Conservation (phyloP, 1,140 invertebrate genomes). For the Zaprionus tsacasi region DNA sequence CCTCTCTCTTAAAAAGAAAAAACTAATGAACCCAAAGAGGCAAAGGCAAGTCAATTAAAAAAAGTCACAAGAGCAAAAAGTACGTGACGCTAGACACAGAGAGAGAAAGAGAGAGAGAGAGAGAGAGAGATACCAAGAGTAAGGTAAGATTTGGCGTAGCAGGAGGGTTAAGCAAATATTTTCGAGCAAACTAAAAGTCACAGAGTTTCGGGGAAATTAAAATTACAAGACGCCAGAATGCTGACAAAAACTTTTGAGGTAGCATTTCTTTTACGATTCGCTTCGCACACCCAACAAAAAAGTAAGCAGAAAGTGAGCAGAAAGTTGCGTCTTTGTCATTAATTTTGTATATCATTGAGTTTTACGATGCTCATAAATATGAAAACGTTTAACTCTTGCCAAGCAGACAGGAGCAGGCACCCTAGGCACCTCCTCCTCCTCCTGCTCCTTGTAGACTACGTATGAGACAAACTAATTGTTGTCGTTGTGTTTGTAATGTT, state of each 20-base stretch:
- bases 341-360: conserved; percentile 84
- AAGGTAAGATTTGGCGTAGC: too few species aligned
- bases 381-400: conserved; percentile 82
- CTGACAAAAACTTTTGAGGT: conserved; percentile 75
- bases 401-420: background rate
- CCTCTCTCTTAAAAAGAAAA: background rate
- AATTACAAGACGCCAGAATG: conserved; percentile 77
- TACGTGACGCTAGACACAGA: conserved; percentile 69
- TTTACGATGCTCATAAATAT: conserved; percentile 83
- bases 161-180: conserved; percentile 44
- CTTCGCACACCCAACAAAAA: conserved; percentile 31
- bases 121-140: too few species aligned
- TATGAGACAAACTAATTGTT: conserved; percentile 83
- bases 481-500: conserved; percentile 69
- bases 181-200: conserved; percentile 62
- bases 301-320: conserved; percentile 56
- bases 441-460: conserved; percentile 18
- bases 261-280: conserved; percentile 80
- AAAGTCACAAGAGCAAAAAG: conserved; percentile 64
- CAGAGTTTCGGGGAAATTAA: conserved; percentile 78
- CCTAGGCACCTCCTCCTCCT: background rate
- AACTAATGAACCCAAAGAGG: conserved; percentile 69
- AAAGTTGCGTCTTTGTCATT: conserved; percentile 71
- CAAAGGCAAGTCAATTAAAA: conserved; percentile 79
- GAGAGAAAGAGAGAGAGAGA: background rate